phyloP scores from a whole-genome alignment of 2,113 vertebrate genomes.

The Triplophysa siluroides region DNA sequence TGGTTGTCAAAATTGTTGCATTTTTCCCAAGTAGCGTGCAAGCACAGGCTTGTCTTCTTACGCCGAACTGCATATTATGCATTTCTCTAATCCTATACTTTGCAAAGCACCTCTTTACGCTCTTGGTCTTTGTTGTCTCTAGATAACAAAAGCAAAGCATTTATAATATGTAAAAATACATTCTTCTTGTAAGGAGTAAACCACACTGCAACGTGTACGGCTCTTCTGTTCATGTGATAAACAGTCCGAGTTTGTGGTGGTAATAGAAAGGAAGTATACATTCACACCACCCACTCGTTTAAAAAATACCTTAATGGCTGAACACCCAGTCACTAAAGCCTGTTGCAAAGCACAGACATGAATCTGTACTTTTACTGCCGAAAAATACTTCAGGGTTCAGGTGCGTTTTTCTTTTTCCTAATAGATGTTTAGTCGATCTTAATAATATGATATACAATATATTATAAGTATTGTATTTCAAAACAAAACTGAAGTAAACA shows the following conservation, averaged over 20 bases:
- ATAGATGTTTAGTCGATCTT: too few species aligned
- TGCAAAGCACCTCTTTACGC: neutral
- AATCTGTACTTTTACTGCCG: neutral
- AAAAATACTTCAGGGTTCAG: neutral
- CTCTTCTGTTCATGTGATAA: neutral
- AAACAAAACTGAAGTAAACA: neutral
- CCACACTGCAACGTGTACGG: neutral
- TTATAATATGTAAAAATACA: neutral
- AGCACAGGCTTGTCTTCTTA: neutral
- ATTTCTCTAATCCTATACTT: neutral
- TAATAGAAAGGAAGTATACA: slow-evolving; percentile 35
- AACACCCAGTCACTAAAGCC: neutral
- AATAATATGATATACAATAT: too few species aligned
- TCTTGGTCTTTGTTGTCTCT: neutral
- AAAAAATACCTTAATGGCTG: neutral
- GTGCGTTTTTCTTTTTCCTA: too few species aligned
- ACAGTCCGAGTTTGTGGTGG: neutral
- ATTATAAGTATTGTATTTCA: neutral
- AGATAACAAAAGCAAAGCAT: neutral
- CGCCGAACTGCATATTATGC: neutral
- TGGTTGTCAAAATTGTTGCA: neutral
- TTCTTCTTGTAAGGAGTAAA: too few species aligned
- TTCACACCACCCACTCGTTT: slow-evolving; percentile 41
- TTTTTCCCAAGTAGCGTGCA: neutral
- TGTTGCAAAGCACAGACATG: neutral